phyloP scores from a whole-genome alignment of 2,888 invertebrate genomes.

The Cosmorhoe ocellata region DNA sequence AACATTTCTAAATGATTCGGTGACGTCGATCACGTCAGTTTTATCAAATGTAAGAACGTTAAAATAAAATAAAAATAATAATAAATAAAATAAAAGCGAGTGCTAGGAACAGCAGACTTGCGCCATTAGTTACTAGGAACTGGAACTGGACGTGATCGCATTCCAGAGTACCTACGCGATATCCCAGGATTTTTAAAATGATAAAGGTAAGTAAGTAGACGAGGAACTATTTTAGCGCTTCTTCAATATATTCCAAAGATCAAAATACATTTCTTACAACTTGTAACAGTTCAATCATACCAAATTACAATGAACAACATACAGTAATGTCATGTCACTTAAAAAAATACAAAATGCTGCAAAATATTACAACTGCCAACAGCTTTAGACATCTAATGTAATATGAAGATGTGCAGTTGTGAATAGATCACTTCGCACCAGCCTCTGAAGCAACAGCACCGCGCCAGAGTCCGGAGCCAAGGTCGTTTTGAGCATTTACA shows the following conservation, averaged over 20 bases:
- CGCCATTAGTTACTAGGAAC: too few relatives aligned
- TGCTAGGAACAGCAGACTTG: too few relatives aligned
- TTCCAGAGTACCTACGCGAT: too few relatives aligned
- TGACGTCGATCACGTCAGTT: too few relatives aligned
- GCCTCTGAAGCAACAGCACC: slow-evolving; percentile 35
- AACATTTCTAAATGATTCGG: too few relatives aligned
- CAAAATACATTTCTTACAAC: slow-evolving; percentile 80
- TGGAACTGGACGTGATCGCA: too few relatives aligned
- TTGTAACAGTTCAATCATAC: slow-evolving; percentile 77
- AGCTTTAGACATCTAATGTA: slow-evolving; percentile 47
- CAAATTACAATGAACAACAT: slow-evolving; percentile 73
- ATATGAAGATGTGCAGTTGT: slow-evolving; percentile 42
- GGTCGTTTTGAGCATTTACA: slow-evolving; percentile 49
- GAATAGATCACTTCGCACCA: slow-evolving; percentile 53
- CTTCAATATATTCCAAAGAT: slow-evolving; percentile 78
- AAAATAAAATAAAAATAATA: too few relatives aligned
- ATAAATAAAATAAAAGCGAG: too few relatives aligned
- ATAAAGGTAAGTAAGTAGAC: too few relatives aligned
- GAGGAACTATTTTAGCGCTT: slow-evolving; percentile 42
- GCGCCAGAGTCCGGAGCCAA: slow-evolving; percentile 44
- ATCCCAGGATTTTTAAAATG: too few relatives aligned
- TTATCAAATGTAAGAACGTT: too few relatives aligned
- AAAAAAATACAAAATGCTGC: slow-evolving; percentile 69
- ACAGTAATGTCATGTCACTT: slow-evolving; percentile 54
- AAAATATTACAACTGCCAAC: slow-evolving; percentile 66